A percentile compares a stretch with the other conserved stretches of the same genome.
phyloP scores from a whole-genome alignment of 2,888 invertebrate species.

The Harpagoxenus sublaevis region DNA sequence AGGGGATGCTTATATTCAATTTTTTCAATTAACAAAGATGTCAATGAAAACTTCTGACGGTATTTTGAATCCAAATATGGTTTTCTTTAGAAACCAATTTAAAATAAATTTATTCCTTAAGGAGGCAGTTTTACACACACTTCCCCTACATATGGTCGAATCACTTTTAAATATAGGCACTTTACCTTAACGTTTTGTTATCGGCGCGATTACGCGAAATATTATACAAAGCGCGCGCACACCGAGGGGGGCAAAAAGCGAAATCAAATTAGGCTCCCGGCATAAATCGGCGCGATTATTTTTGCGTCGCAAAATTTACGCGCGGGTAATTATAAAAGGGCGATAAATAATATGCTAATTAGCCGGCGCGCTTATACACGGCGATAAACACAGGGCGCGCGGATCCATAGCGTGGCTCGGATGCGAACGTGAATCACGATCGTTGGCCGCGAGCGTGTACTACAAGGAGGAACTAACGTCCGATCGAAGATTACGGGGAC shows the following conservation, averaged over 20 bases:
- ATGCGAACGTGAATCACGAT: slow-evolving; percentile 71
- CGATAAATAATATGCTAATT: slow-evolving; percentile 70
- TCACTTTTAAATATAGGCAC: no score
- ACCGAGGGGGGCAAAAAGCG: neutral
- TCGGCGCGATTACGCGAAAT: neutral
- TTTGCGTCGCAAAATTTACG: slow-evolving; percentile 6
- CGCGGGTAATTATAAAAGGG: slow-evolving; percentile 47
- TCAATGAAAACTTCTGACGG: no score
- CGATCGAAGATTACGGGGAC: slow-evolving; percentile 70
- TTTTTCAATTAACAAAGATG: no score
- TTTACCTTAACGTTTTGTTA: no score
- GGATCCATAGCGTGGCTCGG: slow-evolving; percentile 49
- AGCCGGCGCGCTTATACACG: slow-evolving; percentile 29
- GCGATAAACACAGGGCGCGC: slow-evolving; percentile 61
- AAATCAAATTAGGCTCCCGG: slow-evolving; percentile 38
- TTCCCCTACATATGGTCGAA: no score
- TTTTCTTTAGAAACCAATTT: no score
- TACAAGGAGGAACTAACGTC: slow-evolving; percentile 72
- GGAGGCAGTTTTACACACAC: no score
- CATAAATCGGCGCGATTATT: slow-evolving; percentile 22
- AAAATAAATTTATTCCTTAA: no score
- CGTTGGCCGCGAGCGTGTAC: slow-evolving; percentile 67
- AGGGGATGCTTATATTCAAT: no score
- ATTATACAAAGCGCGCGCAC: neutral
- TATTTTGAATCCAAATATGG: no score